Conservation (phyloP, 2,113 vertebrate genomes). For the Eulemur rufifrons region DNA sequence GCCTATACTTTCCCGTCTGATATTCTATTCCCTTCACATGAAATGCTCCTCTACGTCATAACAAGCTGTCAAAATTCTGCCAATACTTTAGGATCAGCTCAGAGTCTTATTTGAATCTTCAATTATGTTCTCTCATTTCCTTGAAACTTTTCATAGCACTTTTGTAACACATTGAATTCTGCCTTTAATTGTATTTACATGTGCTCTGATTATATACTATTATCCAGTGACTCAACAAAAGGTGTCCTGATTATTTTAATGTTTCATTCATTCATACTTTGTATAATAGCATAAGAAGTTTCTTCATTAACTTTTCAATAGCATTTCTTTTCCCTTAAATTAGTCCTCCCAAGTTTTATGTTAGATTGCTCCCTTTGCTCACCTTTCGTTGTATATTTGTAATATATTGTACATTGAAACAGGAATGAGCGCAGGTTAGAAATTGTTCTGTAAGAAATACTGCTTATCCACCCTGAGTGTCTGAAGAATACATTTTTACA, state of each 20-base stretch:
- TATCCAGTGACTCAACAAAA: neutral
- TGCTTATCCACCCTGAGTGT: neutral
- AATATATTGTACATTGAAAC: neutral
- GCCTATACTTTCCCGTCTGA: neutral
- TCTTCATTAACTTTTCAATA: neutral
- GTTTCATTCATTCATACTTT: neutral
- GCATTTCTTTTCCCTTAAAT: neutral
- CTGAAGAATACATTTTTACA: neutral
- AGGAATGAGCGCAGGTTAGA: neutral
- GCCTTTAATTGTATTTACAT: conserved; percentile 13
- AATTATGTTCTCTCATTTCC: conserved; percentile 41
- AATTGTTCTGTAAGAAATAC: neutral
- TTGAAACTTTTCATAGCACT: neutral
- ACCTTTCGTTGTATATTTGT: neutral
- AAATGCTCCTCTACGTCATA: conserved; percentile 33
- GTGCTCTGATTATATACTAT: neutral
- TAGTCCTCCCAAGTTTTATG: neutral
- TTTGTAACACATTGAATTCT: neutral
- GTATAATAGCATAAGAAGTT: neutral
- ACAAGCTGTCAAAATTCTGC: conserved; percentile 49
- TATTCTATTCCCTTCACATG: neutral
- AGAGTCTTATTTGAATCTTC: conserved; percentile 16
- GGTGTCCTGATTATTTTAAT: neutral
- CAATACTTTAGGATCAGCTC: neutral
- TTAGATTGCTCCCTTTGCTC: neutral